Base-by-base conservation (phyloP, 2,888 invertebrate species). In the Dryadula phaetusa region DNA sequence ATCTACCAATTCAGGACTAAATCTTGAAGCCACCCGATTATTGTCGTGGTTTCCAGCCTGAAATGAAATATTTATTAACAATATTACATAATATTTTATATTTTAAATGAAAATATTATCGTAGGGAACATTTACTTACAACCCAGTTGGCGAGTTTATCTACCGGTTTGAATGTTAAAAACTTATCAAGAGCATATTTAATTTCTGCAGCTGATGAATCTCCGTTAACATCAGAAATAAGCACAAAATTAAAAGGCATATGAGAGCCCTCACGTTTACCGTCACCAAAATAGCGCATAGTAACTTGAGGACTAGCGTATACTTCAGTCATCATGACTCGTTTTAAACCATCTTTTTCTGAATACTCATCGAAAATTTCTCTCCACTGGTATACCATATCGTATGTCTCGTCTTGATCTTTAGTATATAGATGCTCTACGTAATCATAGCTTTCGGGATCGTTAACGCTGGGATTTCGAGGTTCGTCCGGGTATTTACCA, bases 11-110 rank as follows among this genome's bases (percentile, higher is more conserved):
- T 94, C 93, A 4, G 92, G 87, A 0, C 96, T 96, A 71, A 94
- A 95, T 73, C 97, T 93, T 0, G 95, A 93, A 0, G 95, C 95
- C n/a, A 95, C 94, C 73, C 97, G 93, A 47, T 86, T 92, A 53
- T 95, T 94, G 81, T 97, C 97, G 74, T 97, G 97, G 82, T 97
- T 97, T 58, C 97, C 97, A 79, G 96, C 93, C 95, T 95, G 69
- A 40, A 79, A 81, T 69, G 16, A 67, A n/a, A 64, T 67, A 65
- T 12, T 7, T 53, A 53, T 32, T 28, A 28, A 7, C 7, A 25
- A 37, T 47, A 28, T 37, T 2, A 37, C 37, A 37, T 12, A 12
- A 12, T 12, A 37, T 37, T 37, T 12, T 12, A 12, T 1, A 20
- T 16, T 60, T 46, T 12, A 12, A 14, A 58, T 6, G 0, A 8